Evolutionary conservation across 2,888 invertebrate species (phyloP), one percentile per base, ranked within the genome.

Genomic region (Biston stratarius): DNA sequence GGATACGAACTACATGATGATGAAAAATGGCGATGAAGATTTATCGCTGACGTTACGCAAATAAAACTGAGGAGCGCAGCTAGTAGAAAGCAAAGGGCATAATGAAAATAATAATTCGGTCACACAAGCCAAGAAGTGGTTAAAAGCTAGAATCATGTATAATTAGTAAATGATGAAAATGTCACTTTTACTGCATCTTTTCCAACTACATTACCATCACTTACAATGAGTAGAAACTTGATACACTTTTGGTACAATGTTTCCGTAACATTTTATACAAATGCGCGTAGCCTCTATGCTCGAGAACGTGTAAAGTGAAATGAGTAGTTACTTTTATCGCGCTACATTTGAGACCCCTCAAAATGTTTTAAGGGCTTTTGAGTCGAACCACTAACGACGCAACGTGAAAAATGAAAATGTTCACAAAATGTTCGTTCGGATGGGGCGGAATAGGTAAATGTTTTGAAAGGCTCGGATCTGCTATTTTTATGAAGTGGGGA

Each of bases 301-400:
- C 24, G 24, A 24, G 24, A 3, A 24, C 24, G 24, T 24, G 24
- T 24, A 24, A 24, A 24, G 24, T 24, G 24, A 24, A 24, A 24
- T 24, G 24, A 24, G 24, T 24, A 48, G 58, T 38, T 33, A 51
- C 7, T 62, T 56, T 56, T 62, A 61, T 53, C 53, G 47, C 49
- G n/a, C n/a, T 14, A 63, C 44, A 63, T 64, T 52, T 51, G 58
- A 64, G 24, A 58, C 36, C 10, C 44, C 51, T 47, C 33, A 57
- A 58, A 51, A 38, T 36, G 38, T 36, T 58, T 15, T 42, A 45
- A 64, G 49, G 42, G 64, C 45, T 52, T 57, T 42, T 8, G 11
- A 58, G 51, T 52, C 52, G 58, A 52, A 52, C 49, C 64, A 47
- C 52, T 52, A 64, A 64, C 64, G 58, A 64, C 24, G 44, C 14